These are phyloP conservation scores for Podarcis raffonei DNA, from an alignment of 2,113 vertebrate species.

Conservation along the genomic window DNA sequence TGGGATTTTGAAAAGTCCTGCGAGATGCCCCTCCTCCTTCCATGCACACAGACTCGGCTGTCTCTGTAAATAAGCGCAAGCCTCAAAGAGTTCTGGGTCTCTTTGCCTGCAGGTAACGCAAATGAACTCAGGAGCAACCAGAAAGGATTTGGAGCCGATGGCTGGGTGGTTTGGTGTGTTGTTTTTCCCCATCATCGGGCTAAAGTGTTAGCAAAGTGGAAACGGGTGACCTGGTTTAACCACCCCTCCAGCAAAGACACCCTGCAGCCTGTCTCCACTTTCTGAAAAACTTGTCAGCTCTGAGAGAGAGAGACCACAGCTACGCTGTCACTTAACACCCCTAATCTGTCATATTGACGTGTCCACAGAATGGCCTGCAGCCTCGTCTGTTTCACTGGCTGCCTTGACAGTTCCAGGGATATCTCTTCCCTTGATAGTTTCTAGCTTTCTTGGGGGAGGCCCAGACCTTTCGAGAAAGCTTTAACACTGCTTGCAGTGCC, in stretches of 20 bases:
- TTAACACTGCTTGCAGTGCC: neutral
- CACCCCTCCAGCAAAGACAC: slow-evolving; percentile 12
- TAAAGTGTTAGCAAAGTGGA: neutral
- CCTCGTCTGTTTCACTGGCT: neutral
- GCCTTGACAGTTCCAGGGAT: neutral
- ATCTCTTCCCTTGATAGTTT: neutral
- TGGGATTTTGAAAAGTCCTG: neutral
- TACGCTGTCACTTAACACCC: slow-evolving; percentile 1
- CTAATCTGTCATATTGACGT: neutral
- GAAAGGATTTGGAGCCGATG: neutral
- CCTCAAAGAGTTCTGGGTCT: no score
- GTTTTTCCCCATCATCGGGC: neutral
- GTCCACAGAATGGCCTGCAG: rapidly evolving
- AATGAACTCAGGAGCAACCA: slow-evolving; percentile 1
- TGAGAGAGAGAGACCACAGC: neutral
- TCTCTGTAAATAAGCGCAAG: neutral
- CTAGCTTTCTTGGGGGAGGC: neutral
- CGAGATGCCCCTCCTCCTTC: neutral
- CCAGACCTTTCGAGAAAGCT: neutral
- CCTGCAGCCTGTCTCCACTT: slow-evolving; percentile 35
- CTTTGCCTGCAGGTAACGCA: neutral
- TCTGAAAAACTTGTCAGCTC: neutral
- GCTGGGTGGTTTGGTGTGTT: neutral
- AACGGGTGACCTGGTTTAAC: slow-evolving; percentile 20
- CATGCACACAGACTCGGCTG: neutral